Conservation (phyloP, 2,113 vertebrate genomes). For the Chroicocephalus ridibundus region DNA sequence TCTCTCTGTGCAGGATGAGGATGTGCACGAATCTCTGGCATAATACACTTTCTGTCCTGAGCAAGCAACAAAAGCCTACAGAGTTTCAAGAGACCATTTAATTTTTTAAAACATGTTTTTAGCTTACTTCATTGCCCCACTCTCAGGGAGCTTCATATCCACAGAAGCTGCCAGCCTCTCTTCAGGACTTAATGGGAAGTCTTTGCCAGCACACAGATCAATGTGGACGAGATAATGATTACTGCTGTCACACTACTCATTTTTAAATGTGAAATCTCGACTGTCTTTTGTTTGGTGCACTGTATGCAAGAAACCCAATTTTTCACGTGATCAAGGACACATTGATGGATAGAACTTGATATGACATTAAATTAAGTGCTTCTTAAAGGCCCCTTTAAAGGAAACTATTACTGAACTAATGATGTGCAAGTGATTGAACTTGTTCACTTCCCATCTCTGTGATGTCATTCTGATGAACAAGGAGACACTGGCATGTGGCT, state of each 20-base stretch:
- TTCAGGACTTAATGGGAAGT: slow-evolving; percentile 30
- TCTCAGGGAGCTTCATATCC: not conserved
- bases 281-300: slow-evolving; percentile 30
- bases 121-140: slow-evolving; percentile 20
- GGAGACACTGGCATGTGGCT: not conserved
- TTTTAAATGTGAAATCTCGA: slow-evolving; percentile 39
- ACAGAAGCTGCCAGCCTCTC: not conserved
- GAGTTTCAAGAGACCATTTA: not conserved
- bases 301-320: not conserved
- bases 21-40: not conserved
- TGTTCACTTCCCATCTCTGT: not conserved
- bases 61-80: not conserved
- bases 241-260: slow-evolving; percentile 41
- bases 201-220: slow-evolving; percentile 37
- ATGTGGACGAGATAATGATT: slow-evolving; percentile 33
- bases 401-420: slow-evolving; percentile 30
- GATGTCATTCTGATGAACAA: slow-evolving; percentile 13
- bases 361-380: slow-evolving; percentile 35
- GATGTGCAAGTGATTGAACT: slow-evolving; percentile 24
- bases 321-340: slow-evolving; percentile 15
- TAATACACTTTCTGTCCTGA: not conserved
- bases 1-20: not conserved
- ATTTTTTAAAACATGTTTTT: slow-evolving; percentile 31
- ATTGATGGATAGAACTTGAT: slow-evolving; percentile 10
- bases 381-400: slow-evolving; percentile 40